Evolutionary conservation across 2,888 invertebrate genomes (phyloP).

Genomic region (Tinea pellionella): DNA sequence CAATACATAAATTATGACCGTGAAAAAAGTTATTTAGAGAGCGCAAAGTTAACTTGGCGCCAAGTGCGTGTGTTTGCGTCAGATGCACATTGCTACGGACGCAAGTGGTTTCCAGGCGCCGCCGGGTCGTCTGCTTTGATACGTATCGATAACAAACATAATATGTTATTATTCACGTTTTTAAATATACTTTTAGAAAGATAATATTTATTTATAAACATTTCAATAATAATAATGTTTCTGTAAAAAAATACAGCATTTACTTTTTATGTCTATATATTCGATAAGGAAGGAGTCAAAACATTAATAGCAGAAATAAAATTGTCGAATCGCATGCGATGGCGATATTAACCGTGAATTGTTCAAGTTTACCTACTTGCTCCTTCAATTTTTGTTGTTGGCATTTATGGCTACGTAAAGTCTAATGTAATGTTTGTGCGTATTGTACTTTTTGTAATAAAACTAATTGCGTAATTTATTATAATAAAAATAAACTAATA

Average conservation of each 20-base stretch:
- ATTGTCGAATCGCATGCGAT: constrained; percentile 64
- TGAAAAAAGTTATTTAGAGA: not conserved
- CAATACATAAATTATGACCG: not conserved
- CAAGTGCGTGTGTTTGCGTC: constrained; percentile 22
- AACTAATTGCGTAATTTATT: not conserved
- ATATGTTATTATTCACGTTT: constrained; percentile 55
- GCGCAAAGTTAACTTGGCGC: constrained; percentile 11
- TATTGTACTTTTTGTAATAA: not conserved
- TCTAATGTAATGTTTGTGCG: not conserved
- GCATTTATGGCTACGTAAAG: not conserved
- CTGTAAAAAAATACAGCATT: constrained; percentile 23
- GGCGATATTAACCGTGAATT: constrained; percentile 58
- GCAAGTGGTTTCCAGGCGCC: constrained; percentile 62
- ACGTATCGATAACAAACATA: constrained; percentile 59
- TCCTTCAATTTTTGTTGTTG: constrained; percentile 7
- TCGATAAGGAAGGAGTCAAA: constrained; percentile 55
- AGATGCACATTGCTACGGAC: constrained; percentile 56
- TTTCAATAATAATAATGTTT: not conserved
- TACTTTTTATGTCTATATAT: constrained; percentile 54
- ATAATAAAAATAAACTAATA: not conserved
- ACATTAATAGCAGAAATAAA: constrained; percentile 60
- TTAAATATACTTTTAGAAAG: not conserved
- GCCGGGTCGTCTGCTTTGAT: constrained; percentile 50
- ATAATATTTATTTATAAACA: not conserved
- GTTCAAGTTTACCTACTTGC: constrained; percentile 46